Percentiles rank a stretch among this genome's conserved stretches.
Evolutionary conservation across 2,888 invertebrate species (phyloP).

Genomic region (Torymus auratus): DNA sequence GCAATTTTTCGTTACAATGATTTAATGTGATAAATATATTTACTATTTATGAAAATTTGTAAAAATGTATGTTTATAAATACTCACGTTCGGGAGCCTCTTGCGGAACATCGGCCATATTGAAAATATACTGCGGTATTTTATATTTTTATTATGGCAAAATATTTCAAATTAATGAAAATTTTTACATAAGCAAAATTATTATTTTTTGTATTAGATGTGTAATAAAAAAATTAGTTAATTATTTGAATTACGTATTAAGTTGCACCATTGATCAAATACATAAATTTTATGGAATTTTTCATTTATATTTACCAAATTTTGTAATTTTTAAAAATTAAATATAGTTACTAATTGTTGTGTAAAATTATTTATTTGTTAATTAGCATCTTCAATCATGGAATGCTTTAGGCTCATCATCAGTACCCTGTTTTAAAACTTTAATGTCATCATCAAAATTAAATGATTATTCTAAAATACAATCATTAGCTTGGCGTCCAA

Average conservation of each 20-base stretch:
- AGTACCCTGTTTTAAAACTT: conserved; percentile 82
- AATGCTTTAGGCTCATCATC: conserved; percentile 79
- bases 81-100: conserved; percentile 78
- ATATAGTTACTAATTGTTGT: no score
- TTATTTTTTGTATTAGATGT: no score
- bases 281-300: no score
- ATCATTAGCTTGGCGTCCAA: conserved; percentile 87
- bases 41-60: not conserved
- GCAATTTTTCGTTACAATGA: not conserved
- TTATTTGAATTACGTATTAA: no score
- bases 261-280: no score
- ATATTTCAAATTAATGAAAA: not conserved
- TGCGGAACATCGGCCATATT: conserved; percentile 74
- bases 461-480: conserved; percentile 85
- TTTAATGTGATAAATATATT: not conserved
- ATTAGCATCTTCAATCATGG: conserved; percentile 89
- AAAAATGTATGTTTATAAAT: conserved; percentile 42
- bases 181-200: not conserved
- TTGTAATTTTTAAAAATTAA: no score
- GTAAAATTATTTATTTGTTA: conserved; percentile 17
- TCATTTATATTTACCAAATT: no score
- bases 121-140: conserved; percentile 3
- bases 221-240: no score
- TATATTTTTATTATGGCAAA: not conserved
- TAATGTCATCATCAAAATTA: conserved; percentile 76